Base-by-base conservation (phyloP, 2,113 vertebrate species). In the Festucalex cinctus region DNA sequence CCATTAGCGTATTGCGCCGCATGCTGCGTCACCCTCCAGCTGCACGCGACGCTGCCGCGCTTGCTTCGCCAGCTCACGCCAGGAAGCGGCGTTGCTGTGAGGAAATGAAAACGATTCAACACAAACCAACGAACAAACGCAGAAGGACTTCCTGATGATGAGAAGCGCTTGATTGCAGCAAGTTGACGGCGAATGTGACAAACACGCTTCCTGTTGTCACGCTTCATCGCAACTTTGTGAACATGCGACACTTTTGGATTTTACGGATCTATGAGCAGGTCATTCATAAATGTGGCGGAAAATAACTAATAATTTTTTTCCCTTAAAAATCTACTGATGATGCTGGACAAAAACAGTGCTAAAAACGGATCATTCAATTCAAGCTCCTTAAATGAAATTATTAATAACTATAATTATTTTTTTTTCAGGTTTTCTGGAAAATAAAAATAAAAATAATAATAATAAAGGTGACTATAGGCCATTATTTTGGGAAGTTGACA, bases 21-120 rank as follows among this genome's bases (percentile, higher is more conserved):
- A 71, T 88, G 85, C 84, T 83, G 84, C 79, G 84, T 86, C 84
- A 89, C 86, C 60, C 79, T 82, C 80, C 88, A 89, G 89, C 85
- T 88, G 88, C 78, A 85, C 69, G 53, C 74, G 36, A 66, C 74
- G 13, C 68, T 49, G 59, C 62, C 79, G 76, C 5, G 17, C 68
- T 70, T 61, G 17, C 68, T 70, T 61, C 3, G 48, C 53, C 41
- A 14, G 65, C 51, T 68, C 63, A 73, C 44, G 32, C 65, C 67
- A 78, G 81, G 82, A 89, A 83, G 76, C 82, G 51, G 64, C 82
- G 71, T 71, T 73, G 70, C 74, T 89, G 87, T 86, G 51, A 61
- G 76, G 81, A 89, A 86, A 88, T 63, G 66, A 76, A 91, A 63
- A 61, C 72, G 68, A 74, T 75, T 58, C 7, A 70, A 76, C 87